phyloP scores from a whole-genome alignment of 2,888 invertebrate species.

The Acronicta psi region DNA sequence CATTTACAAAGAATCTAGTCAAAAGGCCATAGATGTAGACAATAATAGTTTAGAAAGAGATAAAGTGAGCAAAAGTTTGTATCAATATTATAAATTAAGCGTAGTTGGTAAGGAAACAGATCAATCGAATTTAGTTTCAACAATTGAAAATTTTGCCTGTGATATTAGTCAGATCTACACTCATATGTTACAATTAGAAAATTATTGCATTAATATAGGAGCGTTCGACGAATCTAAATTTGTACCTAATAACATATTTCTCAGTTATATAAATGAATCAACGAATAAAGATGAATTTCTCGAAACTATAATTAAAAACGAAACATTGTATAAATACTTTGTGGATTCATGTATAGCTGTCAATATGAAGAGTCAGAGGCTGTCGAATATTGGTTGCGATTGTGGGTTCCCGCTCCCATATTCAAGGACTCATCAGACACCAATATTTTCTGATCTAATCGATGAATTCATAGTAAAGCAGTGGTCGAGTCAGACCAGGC shows the following conservation, averaged over 20 bases:
- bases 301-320: conserved; percentile 76
- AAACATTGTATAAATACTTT: conserved; percentile 85
- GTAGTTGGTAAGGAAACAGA: conserved; percentile 79
- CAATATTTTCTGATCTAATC: conserved; percentile 88
- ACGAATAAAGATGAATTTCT: conserved; percentile 68
- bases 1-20: conserved; percentile 85
- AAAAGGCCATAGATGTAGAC: conserved; percentile 78
- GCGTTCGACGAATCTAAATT: conserved; percentile 79
- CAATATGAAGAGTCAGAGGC: conserved; percentile 80
- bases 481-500: conserved; percentile 76
- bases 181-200: conserved; percentile 78
- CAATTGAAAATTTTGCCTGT: conserved; percentile 81
- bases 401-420: conserved; percentile 90
- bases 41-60: conserved; percentile 73
- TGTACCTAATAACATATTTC: conserved; percentile 80
- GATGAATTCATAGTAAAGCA: conserved; percentile 88
- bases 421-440: conserved; percentile 76
- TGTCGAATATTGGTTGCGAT: conserved; percentile 84
- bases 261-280: conserved; percentile 77
- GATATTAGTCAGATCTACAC: conserved; percentile 82
- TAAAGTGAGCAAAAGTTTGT: conserved; percentile 77
- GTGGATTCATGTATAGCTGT: conserved; percentile 89
- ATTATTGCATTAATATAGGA: conserved; percentile 80
- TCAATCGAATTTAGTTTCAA: conserved; percentile 80
- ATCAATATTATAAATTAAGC: conserved; percentile 84